These are phyloP conservation scores for Pseudorectes ferrugineus DNA, from an alignment of 2,113 vertebrate genomes.

Conservation along the genomic window DNA sequence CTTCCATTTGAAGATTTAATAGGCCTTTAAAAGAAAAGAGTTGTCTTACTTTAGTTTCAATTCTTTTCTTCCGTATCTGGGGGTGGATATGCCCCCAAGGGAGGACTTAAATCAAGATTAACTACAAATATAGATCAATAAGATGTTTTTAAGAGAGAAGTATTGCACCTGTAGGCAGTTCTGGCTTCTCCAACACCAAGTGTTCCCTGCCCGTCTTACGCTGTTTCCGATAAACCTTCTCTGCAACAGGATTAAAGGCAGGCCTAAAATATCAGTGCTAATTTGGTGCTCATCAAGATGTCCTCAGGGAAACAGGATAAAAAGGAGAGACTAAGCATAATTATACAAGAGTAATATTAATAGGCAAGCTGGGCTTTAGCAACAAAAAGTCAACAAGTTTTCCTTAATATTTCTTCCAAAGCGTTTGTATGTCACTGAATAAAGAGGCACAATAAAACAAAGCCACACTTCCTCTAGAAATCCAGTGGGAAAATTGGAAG, in stretches of 20 bases:
- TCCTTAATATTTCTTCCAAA: background rate
- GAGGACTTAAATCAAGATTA: background rate
- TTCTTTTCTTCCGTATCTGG: background rate
- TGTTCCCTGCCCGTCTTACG: background rate
- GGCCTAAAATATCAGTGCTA: conserved; percentile 53
- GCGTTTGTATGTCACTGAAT: background rate
- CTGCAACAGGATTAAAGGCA: conserved; percentile 50
- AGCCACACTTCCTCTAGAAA: background rate
- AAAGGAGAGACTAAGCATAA: conserved; percentile 47
- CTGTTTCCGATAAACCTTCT: conserved; percentile 28
- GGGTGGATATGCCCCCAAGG: background rate
- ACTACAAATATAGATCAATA: background rate
- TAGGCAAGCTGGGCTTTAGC: background rate
- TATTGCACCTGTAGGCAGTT: background rate
- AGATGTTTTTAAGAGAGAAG: background rate
- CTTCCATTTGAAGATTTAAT: background rate
- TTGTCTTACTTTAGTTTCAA: background rate
- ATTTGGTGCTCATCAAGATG: conserved; percentile 47
- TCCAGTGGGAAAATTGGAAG: background rate
- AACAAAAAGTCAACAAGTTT: background rate
- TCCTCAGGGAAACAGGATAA: conserved; percentile 46
- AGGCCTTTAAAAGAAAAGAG: background rate
- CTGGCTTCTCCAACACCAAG: background rate
- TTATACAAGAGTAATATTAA: background rate
- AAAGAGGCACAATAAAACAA: background rate